Conservation (phyloP, 2,113 vertebrate species). For the Jaculus jaculus region DNA sequence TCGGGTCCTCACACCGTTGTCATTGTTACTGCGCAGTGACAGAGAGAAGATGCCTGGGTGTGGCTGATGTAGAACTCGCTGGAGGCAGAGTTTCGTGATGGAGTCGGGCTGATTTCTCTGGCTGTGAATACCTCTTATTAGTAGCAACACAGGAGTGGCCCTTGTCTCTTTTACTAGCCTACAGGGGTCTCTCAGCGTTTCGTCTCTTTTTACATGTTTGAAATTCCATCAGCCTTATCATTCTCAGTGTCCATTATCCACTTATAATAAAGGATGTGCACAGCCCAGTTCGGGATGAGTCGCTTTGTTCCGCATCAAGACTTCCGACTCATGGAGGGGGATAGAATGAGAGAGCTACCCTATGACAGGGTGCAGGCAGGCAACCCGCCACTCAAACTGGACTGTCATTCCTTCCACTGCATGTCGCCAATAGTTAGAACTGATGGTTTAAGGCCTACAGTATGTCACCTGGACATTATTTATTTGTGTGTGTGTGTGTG, state of each 20-base stretch:
- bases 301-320: not conserved
- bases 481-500: not conserved
- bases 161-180: not conserved
- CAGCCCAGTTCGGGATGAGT: conserved; percentile 6
- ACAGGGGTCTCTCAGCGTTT: not conserved
- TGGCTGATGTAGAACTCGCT: not conserved
- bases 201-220: not conserved
- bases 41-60: not conserved
- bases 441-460: not conserved
- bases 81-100: not conserved
- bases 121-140: not conserved
- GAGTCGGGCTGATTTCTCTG: not conserved
- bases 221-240: not conserved
- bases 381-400: not conserved
- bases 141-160: not conserved
- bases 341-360: not conserved
- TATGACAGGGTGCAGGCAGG: not conserved
- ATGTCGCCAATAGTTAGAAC: not conserved
- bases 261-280: conserved; percentile 67
- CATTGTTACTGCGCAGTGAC: not conserved
- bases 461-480: not conserved
- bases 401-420: not conserved
- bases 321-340: not conserved
- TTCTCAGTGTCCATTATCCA: conserved; percentile 8
- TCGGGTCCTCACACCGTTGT: not conserved